Base-by-base conservation (phyloP, 2,888 invertebrate species). In the Vandiemenella viatica region DNA sequence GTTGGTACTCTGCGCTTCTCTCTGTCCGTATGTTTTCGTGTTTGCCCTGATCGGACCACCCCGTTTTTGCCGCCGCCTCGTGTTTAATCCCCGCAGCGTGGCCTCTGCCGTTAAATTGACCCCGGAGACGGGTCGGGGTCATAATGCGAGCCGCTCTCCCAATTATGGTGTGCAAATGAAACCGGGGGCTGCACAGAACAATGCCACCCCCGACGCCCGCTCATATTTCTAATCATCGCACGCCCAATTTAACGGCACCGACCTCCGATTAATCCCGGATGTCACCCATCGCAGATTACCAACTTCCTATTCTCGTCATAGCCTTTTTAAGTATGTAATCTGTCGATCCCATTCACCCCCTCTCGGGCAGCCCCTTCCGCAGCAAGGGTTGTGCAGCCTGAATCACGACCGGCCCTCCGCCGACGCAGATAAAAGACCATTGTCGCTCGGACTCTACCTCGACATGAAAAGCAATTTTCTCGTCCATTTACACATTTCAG, bases 141-240 rank as follows among this genome's bases (percentile, higher is more conserved):
- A 32, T 32, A 19, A 19, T 21, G 40, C 37, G 23, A 21, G 18
- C 26, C 19, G 21, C 22, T 15, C 8, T 43, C 43, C 52, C 52
- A 52, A 50, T 52, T 52, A 49, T 42, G 22, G 20, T 37, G 49
- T 43, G 40, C 52, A 52, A 49, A 51, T 50, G 50, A 47, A 47
- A 43, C 49, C 49, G 13, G 32, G 32, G 32, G 32, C 10, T 10
- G n/a, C 32, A n/a, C 32, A 32, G 32, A 32, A 32, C 32, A 32
- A 32, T 32, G 32, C 32, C 13, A 32, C 32, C 32, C 32, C n/a
- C n/a, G 10, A 10, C 32, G n/a, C 32, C 32, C 37, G 50, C 50
- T 53, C 52, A 53, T 53, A 53, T 53, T 53, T 53, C 52, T 53
- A 50, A 53, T 53, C 50, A 53, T 49, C 42, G 50, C 45, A 26